Conservation (phyloP, 2,888 invertebrate genomes). For the Luffia ferchaultella region DNA sequence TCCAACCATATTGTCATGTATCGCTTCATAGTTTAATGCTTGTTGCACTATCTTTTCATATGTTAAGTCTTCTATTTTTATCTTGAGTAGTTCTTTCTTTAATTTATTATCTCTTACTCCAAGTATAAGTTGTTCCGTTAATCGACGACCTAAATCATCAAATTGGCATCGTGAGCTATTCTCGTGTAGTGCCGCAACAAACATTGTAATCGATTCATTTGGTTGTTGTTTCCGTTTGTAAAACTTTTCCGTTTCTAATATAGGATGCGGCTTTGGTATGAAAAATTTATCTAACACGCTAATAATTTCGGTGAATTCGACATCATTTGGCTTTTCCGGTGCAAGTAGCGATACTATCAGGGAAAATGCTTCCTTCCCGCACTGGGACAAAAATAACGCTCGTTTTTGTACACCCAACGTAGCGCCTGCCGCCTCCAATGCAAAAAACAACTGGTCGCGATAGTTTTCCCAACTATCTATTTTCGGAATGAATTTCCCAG, state of each 20-base stretch:
- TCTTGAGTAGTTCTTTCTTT: background rate
- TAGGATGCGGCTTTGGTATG: conserved; percentile 9
- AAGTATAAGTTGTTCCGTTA: conserved; percentile 4
- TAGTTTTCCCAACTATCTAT: too few relatives aligned
- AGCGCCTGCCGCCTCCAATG: too few relatives aligned
- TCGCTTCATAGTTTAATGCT: conserved; percentile 4
- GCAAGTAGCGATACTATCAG: too few relatives aligned
- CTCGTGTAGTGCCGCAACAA: conserved; percentile 1
- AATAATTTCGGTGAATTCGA: conserved; percentile 7
- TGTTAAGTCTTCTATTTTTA: background rate
- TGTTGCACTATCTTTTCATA: conserved; percentile 2
- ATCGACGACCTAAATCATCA: background rate
- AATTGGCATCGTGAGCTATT: conserved; percentile 2
- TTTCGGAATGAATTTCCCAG: too few relatives aligned
- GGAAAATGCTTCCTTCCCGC: too few relatives aligned
- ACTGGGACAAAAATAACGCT: too few relatives aligned
- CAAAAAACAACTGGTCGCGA: too few relatives aligned
- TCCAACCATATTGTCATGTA: background rate
- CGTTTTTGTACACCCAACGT: too few relatives aligned
- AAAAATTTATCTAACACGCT: conserved; percentile 8
- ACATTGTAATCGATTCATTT: conserved; percentile 1
- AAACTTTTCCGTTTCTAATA: conserved; percentile 8
- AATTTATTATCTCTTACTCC: conserved; percentile 1
- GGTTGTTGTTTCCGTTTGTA: conserved; percentile 4
- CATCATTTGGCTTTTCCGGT: too few relatives aligned